Evolutionary conservation across 64 coral and sea anemone genomes (phyloP).

Genomic region (Porites australiensis): DNA sequence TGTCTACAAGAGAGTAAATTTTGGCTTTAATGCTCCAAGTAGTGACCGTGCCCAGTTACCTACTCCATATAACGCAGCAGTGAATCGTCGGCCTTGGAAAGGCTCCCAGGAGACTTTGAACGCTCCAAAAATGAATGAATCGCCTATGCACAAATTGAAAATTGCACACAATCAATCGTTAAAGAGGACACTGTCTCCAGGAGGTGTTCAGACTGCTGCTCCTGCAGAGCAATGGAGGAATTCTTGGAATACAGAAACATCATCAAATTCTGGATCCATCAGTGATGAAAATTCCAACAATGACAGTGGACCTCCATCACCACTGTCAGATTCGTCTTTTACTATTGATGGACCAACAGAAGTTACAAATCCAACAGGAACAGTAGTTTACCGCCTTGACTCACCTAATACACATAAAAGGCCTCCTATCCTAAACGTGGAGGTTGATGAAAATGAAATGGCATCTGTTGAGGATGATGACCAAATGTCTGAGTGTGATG

Average conservation of each 20-base stretch:
- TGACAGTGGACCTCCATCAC: conserved; percentile 88
- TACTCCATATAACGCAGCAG: conserved; percentile 80
- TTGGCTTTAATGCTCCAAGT: conserved; percentile 27
- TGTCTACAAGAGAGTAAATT: conserved; percentile 53
- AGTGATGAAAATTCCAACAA: conserved; percentile 84
- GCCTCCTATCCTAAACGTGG: conserved; percentile 51
- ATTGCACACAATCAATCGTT: not conserved
- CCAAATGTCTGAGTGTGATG: conserved; percentile 69
- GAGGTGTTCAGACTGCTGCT: conserved; percentile 23
- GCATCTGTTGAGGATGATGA: conserved; percentile 57
- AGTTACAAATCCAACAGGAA: conserved; percentile 72
- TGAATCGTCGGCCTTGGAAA: conserved; percentile 83
- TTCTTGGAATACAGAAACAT: conserved; percentile 96
- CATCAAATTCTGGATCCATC: conserved; percentile 85
- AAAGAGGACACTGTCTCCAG: not conserved
- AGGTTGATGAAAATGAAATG: conserved; percentile 44
- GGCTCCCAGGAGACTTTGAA: conserved; percentile 82
- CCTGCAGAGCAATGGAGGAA: conserved; percentile 75
- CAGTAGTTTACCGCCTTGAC: conserved; percentile 71
- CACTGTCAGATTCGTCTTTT: conserved; percentile 77
- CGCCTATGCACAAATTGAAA: conserved; percentile 40
- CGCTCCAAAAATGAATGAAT: conserved; percentile 76
- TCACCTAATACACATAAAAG: conserved; percentile 42
- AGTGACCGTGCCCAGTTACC: conserved; percentile 35
- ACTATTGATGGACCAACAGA: conserved; percentile 55